Conservation (phyloP, 2,888 invertebrate genomes). For the Andrena praecox region DNA sequence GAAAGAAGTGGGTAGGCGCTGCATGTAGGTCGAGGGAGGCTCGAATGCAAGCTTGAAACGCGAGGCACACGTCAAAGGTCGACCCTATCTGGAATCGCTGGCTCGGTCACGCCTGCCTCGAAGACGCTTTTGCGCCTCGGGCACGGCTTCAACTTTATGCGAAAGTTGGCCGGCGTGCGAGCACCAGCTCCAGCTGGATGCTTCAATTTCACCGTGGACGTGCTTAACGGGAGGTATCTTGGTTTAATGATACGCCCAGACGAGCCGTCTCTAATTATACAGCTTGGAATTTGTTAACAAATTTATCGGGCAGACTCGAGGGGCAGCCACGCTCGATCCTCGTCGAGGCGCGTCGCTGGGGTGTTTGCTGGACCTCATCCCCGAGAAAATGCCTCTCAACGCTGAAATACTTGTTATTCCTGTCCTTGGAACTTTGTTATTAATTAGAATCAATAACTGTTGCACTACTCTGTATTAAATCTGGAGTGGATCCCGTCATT, state of each 20-base stretch:
- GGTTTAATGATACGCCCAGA: constrained; percentile 60
- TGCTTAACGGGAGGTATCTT: constrained; percentile 66
- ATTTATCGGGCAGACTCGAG: constrained; percentile 50
- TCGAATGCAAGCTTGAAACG: constrained; percentile 46
- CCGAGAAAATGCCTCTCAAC: not conserved
- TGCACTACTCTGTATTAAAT: too few species aligned
- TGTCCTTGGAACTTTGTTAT: too few species aligned
- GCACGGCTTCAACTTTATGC: constrained; percentile 66
- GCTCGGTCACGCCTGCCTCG: constrained; percentile 67
- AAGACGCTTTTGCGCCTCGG: constrained; percentile 68
- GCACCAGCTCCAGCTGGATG: constrained; percentile 58
- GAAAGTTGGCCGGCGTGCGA: constrained; percentile 59
- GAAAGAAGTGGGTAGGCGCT: not conserved
- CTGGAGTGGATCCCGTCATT: too few species aligned
- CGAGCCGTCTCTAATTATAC: constrained; percentile 55
- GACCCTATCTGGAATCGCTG: constrained; percentile 65
- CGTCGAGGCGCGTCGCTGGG: constrained; percentile 1
- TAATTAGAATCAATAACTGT: too few species aligned
- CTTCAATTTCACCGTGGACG: constrained; percentile 68
- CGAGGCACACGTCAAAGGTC: constrained; percentile 54
- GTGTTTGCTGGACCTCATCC: constrained; percentile 7
- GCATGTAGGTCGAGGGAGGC: constrained; percentile 13
- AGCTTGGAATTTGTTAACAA: constrained; percentile 51
- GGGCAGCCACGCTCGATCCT: not conserved
- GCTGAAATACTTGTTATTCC: too few species aligned